phyloP scores from a whole-genome alignment of 2,888 invertebrate species.

The Allacma fusca region DNA sequence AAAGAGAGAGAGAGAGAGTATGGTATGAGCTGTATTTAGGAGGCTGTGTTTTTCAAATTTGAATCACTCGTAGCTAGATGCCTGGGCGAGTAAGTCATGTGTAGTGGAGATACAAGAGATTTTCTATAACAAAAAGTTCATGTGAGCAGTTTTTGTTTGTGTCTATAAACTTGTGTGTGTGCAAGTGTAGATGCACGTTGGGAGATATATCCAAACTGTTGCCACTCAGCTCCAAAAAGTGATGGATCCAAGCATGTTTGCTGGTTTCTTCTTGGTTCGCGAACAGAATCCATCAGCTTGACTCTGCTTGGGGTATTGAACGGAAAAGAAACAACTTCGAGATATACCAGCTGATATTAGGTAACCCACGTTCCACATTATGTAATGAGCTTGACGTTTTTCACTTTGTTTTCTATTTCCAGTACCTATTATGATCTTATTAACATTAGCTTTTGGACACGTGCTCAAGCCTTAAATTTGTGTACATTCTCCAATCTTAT shows the following conservation, averaged over 20 bases:
- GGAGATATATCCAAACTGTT: background rate
- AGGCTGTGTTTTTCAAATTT: slow-evolving; percentile 17
- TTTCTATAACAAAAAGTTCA: background rate
- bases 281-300: background rate
- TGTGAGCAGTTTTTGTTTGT: background rate
- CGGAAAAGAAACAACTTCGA: slow-evolving; percentile 5
- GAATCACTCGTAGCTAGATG: slow-evolving; percentile 16
- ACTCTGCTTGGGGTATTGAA: background rate
- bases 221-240: background rate
- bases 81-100: slow-evolving; percentile 2
- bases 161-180: background rate
- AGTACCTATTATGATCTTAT: too few relatives aligned
- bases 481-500: too few relatives aligned
- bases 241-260: background rate
- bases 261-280: background rate
- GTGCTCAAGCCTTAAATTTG: too few relatives aligned
- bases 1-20: too few relatives aligned
- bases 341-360: background rate
- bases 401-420: too few relatives aligned
- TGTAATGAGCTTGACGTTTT: too few relatives aligned
- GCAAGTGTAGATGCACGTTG: slow-evolving; percentile 5
- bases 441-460: too few relatives aligned
- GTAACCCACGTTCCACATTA: too few relatives aligned
- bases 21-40: slow-evolving; percentile 8
- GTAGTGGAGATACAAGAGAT: background rate